phyloP scores from a whole-genome alignment of 1,140 invertebrate genomes.

The Pomacea maculata region DNA sequence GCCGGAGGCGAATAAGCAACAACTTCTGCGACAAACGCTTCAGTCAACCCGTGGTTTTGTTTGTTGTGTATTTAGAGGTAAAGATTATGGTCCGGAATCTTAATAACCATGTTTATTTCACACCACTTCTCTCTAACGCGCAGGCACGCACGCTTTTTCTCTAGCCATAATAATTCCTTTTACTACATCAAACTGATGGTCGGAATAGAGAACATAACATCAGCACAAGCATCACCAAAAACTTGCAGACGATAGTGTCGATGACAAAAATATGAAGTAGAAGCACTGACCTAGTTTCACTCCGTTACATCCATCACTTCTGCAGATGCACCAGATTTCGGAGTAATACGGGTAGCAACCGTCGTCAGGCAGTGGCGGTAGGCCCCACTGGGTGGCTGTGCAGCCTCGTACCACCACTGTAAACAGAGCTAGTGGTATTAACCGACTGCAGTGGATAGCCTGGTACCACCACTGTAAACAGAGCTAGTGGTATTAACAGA shows the following conservation, averaged over 20 bases:
- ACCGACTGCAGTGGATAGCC: no score
- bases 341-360: slow-evolving; percentile 33
- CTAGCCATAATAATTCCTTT: neutral
- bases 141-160: neutral
- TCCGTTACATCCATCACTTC: slow-evolving; percentile 26
- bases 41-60: no score
- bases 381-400: slow-evolving; percentile 19
- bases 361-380: slow-evolving; percentile 32
- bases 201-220: neutral
- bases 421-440: neutral
- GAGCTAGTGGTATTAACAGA: no score
- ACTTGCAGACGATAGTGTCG: neutral
- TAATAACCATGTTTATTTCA: no score
- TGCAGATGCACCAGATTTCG: slow-evolving; percentile 33
- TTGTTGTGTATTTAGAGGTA: no score
- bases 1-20: no score
- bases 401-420: slow-evolving; percentile 28
- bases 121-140: neutral
- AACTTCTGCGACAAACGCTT: no score
- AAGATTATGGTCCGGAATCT: no score
- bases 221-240: neutral
- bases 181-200: neutral
- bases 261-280: neutral
- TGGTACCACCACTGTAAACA: no score
- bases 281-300: slow-evolving; percentile 17